Evolutionary conservation across 2,888 invertebrate genomes (phyloP), one percentile per base, ranked within the genome.

Genomic region (Blastobasis lacticolella): DNA sequence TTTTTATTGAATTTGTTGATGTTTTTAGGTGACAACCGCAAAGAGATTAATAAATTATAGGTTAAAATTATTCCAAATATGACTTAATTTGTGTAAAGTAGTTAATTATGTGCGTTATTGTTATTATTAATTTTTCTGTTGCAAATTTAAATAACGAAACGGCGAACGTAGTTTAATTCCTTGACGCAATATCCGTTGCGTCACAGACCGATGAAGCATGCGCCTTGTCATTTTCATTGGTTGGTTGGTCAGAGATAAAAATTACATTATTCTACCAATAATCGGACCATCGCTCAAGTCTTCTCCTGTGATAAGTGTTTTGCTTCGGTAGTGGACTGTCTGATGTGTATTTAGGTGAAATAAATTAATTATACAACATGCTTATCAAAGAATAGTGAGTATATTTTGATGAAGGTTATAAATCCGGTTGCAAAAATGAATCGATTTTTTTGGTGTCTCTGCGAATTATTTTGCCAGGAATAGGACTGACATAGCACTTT

Each of bases 331-430:
- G 88, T 89, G 89, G 78, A 88, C 81, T 84, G 81, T 89, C 86
- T 86, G 73, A 84, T 86, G 86, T 87, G 84, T 81, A 78, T 82
- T 69, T 83, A 82, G 81, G 84, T 84, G 81, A 75, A 73, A 69
- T 65, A 73, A 75, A 71, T 71, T 76, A 78, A 75, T 71, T 73
- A 76, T 66, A 76, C 87, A 90, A 80, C 76, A 92, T 92, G 92
- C 89, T 92, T 85, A 92, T 92, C 83, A 92, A 92, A 89, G 92
- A 92, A 90, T 92, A 88, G 92, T 92, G 79, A 92, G 92, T 92
- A 88, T 64, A 61, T 63, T 64, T 59, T 40, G 9, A 40, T 55
- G 62, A 74, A 79, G 82, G 84, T 84, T 85, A 85, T 69, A 64
- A 67, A 65, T 74, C 67, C 70, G 71, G 69, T 73, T 69, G 73